These are phyloP conservation scores for Horisme vitalbata DNA, from an alignment of 2,888 invertebrate genomes.

Conservation along the genomic window DNA sequence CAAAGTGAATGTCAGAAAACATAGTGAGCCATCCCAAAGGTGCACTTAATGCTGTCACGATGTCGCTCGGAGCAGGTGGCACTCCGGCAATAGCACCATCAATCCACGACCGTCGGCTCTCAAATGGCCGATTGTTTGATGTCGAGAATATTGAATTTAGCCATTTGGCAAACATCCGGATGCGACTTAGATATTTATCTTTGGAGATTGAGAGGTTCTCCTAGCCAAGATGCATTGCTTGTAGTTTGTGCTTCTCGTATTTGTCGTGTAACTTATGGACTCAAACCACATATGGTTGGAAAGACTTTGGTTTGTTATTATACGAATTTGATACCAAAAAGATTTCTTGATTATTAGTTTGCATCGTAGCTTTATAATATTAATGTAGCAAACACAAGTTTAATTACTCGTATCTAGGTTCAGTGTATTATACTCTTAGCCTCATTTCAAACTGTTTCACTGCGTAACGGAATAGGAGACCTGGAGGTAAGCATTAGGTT, in stretches of 20 bases:
- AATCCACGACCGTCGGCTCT: conserved; percentile 33
- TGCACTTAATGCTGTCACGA: conserved; percentile 11
- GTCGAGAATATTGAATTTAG: conserved; percentile 30
- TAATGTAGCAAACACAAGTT: too few species aligned
- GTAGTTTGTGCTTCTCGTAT: neutral
- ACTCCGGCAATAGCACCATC: conserved; percentile 36
- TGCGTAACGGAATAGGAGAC: conserved; percentile 24
- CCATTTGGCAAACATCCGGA: conserved; percentile 24
- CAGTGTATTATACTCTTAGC: conserved; percentile 11
- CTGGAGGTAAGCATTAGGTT: conserved; percentile 30
- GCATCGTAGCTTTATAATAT: neutral
- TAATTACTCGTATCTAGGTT: conserved; percentile 1
- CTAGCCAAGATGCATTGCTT: neutral
- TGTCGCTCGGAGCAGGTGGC: conserved; percentile 24
- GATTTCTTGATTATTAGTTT: neutral
- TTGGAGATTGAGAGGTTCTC: conserved; percentile 16
- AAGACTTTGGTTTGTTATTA: neutral
- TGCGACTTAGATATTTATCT: conserved; percentile 19
- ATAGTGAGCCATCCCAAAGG: conserved; percentile 13
- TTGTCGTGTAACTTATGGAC: too few species aligned
- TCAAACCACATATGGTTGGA: too few species aligned
- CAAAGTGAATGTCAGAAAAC: conserved; percentile 13
- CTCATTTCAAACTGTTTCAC: conserved; percentile 14
- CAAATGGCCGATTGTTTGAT: conserved; percentile 36
- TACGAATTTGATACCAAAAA: neutral